Evolutionary conservation across 2,888 invertebrate genomes (phyloP), one percentile per base, ranked within the genome.

Genomic region (Tinea semifulvella): DNA sequence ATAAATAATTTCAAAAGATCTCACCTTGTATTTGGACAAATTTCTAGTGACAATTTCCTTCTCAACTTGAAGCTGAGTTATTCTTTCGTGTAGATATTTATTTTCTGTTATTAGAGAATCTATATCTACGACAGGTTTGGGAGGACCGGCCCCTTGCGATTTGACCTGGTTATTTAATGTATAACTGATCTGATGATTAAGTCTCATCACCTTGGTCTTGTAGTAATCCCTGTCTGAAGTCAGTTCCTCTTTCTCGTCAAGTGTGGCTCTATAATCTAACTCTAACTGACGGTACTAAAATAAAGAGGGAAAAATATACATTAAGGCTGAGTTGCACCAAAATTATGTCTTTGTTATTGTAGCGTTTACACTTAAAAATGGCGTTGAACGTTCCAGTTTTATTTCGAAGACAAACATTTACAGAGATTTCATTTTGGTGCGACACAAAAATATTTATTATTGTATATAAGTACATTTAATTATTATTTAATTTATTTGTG

Each of bases 181-280:
- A 51, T 86, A 86, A 53, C 88, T 87, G 13, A 94, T 82, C 61
- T 93, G 91, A 52, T 90, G 88, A 65, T 93, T 93, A 16, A 94
- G 77, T 7, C 92, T 81, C 60, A 92, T 91, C 2, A 91, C 89
- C 75, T 94, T 94, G 54, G 85, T 88, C 60, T 91, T 91, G 60
- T 91, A 93, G 17, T 90, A 90, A 65, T 94, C 93, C 48, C 92
- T 80, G 61, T 94, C 92, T 3, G 86, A 87, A 13, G 89, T 86
- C 22, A 91, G 66, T 60, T 94, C 94, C 58, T 93, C 92, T 60
- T 93, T 94, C 61, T 94, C 94, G 65, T 94, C 94, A 36, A 94
- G 66, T 19, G 92, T 84, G 4, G 88, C 85, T 62, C 92, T 86
- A 22, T 94, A 82, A 67, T 94, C 93, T 38, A 86, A 76, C 56